A percentile compares a stretch with the other conserved stretches of the same genome.
These are phyloP conservation scores for Peromyscus californicus DNA, from an alignment of 2,113 vertebrate species.

Conservation along the genomic window DNA sequence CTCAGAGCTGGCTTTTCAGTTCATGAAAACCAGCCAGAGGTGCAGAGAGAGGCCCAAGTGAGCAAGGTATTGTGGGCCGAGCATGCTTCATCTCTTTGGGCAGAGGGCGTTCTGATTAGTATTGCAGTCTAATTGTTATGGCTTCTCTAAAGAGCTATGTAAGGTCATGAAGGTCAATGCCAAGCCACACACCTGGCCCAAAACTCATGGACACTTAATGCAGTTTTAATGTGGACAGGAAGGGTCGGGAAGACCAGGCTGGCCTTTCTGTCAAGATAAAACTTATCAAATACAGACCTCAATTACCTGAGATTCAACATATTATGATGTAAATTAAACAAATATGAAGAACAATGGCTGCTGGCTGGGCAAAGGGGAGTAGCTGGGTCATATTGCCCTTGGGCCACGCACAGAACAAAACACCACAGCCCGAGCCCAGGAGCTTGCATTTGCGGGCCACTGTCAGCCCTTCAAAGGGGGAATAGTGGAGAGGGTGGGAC, in stretches of 20 bases:
- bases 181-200: conserved; percentile 78
- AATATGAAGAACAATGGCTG: background rate
- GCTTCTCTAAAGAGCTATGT: conserved; percentile 89
- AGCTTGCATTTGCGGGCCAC: background rate
- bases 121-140: conserved; percentile 91
- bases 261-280: conserved; percentile 76
- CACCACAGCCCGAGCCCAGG: background rate
- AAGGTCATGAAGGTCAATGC: conserved; percentile 83
- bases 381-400: background rate
- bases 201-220: conserved; percentile 72
- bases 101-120: conserved; percentile 83
- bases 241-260: conserved; percentile 62
- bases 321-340: conserved; percentile 70
- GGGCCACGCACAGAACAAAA: background rate
- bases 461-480: background rate
- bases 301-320: conserved; percentile 90
- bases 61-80: background rate
- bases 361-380: background rate
- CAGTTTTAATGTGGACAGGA: conserved; percentile 68
- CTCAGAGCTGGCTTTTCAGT: conserved; percentile 80
- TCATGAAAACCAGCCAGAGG: conserved; percentile 84
- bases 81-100: conserved; percentile 56
- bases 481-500: background rate
- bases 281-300: conserved; percentile 79
- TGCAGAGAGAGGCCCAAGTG: background rate